Conservation (phyloP, 2,797 vertebrate species). For the Karalla daura region DNA sequence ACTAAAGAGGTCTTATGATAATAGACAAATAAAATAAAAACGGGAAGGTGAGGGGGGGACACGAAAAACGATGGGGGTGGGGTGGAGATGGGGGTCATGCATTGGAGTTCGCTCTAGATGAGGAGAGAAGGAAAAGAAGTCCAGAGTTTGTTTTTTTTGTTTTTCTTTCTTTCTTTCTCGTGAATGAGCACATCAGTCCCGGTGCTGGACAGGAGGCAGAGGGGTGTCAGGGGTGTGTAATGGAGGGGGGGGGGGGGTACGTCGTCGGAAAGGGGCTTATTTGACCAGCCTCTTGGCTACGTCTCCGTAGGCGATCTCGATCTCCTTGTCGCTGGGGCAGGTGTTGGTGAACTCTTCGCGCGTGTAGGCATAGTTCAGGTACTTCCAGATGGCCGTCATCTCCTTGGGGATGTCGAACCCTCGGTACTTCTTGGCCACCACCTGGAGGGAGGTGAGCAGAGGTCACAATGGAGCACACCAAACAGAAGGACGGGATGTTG, state of each 20-base stretch:
- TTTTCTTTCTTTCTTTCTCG: constrained; percentile 75
- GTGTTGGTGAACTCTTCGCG: constrained; percentile 98
- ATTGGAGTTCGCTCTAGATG: constrained; percentile 44
- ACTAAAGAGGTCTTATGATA: constrained; percentile 49
- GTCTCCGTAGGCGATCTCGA: constrained; percentile 96
- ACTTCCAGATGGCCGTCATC: constrained; percentile 95
- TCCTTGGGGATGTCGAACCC: constrained; percentile 96
- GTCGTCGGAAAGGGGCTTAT: constrained; percentile 73
- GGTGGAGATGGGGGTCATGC: constrained; percentile 40
- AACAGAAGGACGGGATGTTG: neutral
- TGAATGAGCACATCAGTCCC: constrained; percentile 73
- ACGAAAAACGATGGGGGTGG: constrained; percentile 30
- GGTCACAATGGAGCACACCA: neutral
- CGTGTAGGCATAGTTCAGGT: constrained; percentile 93
- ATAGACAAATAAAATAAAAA: no score
- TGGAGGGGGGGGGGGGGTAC: neutral
- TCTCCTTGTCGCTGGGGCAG: constrained; percentile 96
- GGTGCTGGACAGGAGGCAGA: constrained; percentile 30
- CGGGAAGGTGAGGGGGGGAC: no score
- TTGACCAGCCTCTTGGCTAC: constrained; percentile 98
- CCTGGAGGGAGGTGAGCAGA: constrained; percentile 83
- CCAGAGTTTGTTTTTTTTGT: constrained; percentile 76
- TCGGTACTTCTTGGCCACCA: constrained; percentile 96
- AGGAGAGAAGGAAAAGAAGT: constrained; percentile 75
- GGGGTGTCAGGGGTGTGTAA: neutral